Evolutionary conservation across 2,113 vertebrate species (phyloP).

Genomic region (Hydrolagus affinis): DNA sequence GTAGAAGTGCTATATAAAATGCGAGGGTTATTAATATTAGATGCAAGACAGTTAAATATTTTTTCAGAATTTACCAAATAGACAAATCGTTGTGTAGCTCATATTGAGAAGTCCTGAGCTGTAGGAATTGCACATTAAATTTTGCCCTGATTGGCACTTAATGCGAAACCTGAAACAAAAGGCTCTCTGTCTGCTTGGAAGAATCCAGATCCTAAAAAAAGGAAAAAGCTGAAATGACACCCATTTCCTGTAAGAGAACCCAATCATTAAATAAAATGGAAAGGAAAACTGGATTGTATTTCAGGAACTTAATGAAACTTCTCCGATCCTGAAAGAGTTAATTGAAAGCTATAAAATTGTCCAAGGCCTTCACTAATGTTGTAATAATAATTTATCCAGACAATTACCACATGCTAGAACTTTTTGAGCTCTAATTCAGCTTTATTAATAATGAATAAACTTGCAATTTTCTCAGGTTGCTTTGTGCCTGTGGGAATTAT

Average conservation of each 20-base stretch:
- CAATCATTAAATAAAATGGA: neutral
- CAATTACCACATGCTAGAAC: slow-evolving; percentile 85
- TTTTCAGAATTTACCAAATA: no score
- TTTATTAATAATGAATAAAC: slow-evolving; percentile 99
- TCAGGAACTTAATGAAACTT: neutral
- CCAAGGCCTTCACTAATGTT: slow-evolving; percentile 68
- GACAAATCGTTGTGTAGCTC: no score
- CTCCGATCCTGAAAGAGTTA: slow-evolving; percentile 45
- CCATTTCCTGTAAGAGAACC: neutral
- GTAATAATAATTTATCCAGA: slow-evolving; percentile 96
- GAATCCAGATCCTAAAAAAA: neutral
- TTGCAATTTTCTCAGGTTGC: slow-evolving; percentile 86
- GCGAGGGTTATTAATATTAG: no score
- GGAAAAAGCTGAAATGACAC: neutral
- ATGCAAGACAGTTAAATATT: no score
- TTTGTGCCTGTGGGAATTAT: slow-evolving; percentile 79
- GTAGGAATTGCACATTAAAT: no score
- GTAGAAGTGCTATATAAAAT: no score
- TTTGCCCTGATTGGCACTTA: no score
- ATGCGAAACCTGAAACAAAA: no score
- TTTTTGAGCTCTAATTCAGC: slow-evolving; percentile 77
- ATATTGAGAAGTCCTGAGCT: no score
- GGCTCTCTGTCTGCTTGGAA: neutral
- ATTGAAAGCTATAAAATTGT: slow-evolving; percentile 79
- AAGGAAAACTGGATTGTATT: neutral